phyloP scores from a whole-genome alignment of 1,140 invertebrate species.

The Stegodyphus mimosarum region DNA sequence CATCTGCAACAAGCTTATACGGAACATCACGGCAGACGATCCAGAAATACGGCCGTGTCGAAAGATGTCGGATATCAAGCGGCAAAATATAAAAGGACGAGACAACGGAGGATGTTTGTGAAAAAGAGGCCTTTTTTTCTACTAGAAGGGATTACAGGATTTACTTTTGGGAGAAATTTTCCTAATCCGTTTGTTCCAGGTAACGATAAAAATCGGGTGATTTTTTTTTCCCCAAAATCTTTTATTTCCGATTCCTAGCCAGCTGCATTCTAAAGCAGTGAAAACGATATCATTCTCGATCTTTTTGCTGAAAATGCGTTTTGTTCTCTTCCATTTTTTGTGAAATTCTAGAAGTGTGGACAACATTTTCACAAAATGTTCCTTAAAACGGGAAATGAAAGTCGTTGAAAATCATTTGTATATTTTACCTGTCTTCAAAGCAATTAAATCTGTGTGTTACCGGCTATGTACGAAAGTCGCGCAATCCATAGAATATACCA shows the following conservation, averaged over 20 bases:
- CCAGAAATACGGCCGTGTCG: conserved; percentile 5
- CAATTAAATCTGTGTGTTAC: too few species aligned
- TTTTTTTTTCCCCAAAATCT: neutral
- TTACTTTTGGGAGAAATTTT: conserved; percentile 40
- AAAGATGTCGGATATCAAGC: conserved; percentile 17
- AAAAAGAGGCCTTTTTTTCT: conserved; percentile 5
- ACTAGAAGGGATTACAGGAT: conserved; percentile 27
- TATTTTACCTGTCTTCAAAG: too few species aligned
- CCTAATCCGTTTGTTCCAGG: conserved; percentile 48
- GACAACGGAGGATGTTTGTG: neutral
- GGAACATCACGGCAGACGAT: too few species aligned
- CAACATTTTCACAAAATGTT: too few species aligned
- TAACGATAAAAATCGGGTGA: conserved; percentile 47
- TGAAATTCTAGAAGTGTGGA: neutral
- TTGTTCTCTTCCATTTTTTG: neutral
- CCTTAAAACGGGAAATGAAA: too few species aligned
- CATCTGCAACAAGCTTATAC: too few species aligned
- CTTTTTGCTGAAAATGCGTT: neutral
- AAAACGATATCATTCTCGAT: conserved; percentile 39
- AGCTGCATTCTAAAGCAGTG: conserved; percentile 4
- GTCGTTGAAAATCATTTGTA: too few species aligned
- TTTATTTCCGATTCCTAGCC: neutral
- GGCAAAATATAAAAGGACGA: conserved; percentile 16
- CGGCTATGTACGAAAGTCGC: too few species aligned
- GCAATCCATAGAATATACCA: too few species aligned